Evolutionary conservation across 2,888 invertebrate genomes (phyloP).

Genomic region (Catocala sponsa): DNA sequence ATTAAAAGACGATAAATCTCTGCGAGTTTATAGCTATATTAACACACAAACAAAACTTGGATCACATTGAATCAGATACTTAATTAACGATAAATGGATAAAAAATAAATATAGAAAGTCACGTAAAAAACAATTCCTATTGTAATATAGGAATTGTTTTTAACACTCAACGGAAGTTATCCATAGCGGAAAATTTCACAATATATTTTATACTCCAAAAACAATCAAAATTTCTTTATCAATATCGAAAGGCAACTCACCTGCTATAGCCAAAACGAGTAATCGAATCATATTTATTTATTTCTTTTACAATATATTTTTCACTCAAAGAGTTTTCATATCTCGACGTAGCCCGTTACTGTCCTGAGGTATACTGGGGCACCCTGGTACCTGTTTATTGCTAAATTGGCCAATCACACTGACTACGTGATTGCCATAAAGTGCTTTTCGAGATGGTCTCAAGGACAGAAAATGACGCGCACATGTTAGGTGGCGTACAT

Average conservation of each 20-base stretch:
- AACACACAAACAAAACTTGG: too few relatives aligned
- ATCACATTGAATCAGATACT: too few relatives aligned
- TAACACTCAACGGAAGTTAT: too few relatives aligned
- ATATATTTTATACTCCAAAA: not conserved
- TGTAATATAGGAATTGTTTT: too few relatives aligned
- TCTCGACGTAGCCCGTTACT: conserved; percentile 42
- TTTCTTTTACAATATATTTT: conserved; percentile 16
- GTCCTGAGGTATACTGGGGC: conserved; percentile 48
- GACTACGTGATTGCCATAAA: conserved; percentile 65
- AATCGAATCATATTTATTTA: conserved; percentile 43
- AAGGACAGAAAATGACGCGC: conserved; percentile 69
- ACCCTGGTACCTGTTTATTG: conserved; percentile 70
- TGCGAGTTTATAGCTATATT: too few relatives aligned
- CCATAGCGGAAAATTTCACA: not conserved
- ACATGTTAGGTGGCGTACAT: conserved; percentile 35
- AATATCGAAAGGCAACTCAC: conserved; percentile 39
- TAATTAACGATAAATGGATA: too few relatives aligned
- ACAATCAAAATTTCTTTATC: not conserved
- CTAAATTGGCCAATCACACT: conserved; percentile 77
- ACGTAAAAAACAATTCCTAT: too few relatives aligned
- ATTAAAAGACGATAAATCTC: too few relatives aligned
- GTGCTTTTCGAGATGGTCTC: conserved; percentile 69
- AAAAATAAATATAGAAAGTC: too few relatives aligned
- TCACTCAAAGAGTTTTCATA: conserved; percentile 44
- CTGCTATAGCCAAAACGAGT: conserved; percentile 47